A percentile compares a stretch with the other conserved stretches of the same genome.
Conservation (phyloP, 2,113 vertebrate species). For the Cavia aperea region DNA sequence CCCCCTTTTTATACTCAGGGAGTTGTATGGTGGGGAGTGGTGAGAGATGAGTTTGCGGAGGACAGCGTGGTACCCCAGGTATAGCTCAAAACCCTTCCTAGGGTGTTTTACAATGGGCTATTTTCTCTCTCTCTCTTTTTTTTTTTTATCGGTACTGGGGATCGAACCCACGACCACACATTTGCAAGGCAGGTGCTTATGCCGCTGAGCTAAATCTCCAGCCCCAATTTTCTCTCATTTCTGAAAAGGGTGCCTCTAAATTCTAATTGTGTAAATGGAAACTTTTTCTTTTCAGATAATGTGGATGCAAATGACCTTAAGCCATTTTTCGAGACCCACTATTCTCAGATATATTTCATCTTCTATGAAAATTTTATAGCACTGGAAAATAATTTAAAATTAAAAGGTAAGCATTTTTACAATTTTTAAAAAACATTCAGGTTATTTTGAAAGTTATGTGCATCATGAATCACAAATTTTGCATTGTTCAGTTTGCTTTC, state of each 20-base stretch:
- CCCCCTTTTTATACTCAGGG: neutral
- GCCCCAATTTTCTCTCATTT: conserved; percentile 24
- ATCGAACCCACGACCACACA: too few relatives aligned
- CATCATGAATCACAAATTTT: neutral
- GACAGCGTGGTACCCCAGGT: neutral
- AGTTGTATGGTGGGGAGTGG: neutral
- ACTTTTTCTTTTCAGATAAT: conserved; percentile 82
- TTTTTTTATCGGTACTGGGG: too few relatives aligned
- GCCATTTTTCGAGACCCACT: conserved; percentile 95
- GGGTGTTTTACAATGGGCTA: neutral
- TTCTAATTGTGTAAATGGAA: conserved; percentile 45
- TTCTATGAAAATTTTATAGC: conserved; percentile 99
- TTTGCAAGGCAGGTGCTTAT: too few relatives aligned
- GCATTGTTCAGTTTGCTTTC: neutral
- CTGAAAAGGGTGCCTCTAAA: conserved; percentile 14
- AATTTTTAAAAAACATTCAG: neutral
- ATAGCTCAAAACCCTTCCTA: neutral
- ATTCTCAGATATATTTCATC: conserved; percentile 99
- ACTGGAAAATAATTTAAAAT: conserved; percentile 99
- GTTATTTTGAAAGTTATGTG: neutral
- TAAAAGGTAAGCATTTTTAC: conserved; percentile 88
- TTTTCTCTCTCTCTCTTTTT: neutral
- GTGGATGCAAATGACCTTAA: conserved; percentile 94
- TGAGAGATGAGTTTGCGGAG: neutral
- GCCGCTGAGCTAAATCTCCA: too few relatives aligned